Conservation (phyloP, 2,888 invertebrate species). For the Oscheius sp. region DNA sequence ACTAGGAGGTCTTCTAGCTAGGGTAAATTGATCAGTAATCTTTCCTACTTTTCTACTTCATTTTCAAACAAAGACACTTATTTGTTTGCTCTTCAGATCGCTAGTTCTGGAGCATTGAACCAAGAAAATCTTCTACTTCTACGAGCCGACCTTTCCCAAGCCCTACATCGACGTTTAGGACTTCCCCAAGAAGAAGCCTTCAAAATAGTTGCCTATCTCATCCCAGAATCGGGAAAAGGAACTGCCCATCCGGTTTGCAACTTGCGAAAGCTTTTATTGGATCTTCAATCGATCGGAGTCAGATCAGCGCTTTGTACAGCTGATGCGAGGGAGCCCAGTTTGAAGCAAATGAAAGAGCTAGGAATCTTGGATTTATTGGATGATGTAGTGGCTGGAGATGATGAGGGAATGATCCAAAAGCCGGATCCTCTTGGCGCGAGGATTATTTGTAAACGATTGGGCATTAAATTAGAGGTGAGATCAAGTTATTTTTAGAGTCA, state of each 20-base stretch:
- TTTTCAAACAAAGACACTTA: too few species aligned
- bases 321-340: too few species aligned
- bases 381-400: constrained; percentile 73
- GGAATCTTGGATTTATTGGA: constrained; percentile 68
- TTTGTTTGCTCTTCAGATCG: too few species aligned
- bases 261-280: neutral
- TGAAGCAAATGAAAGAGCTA: constrained; percentile 54
- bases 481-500: constrained; percentile 40
- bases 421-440: constrained; percentile 72
- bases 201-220: constrained; percentile 39
- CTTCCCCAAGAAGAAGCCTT: constrained; percentile 42
- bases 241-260: neutral
- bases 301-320: too few species aligned
- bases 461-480: constrained; percentile 57
- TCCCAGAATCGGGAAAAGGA: neutral
- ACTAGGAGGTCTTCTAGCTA: too few species aligned
- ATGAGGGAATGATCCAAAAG: constrained; percentile 71
- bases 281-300: neutral
- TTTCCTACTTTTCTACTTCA: too few species aligned
- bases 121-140: constrained; percentile 56
- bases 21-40: too few species aligned
- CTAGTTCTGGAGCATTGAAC: too few species aligned
- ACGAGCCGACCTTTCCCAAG: constrained; percentile 52
- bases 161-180: constrained; percentile 45
- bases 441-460: constrained; percentile 65